A percentile compares a stretch with the other conserved stretches of the same genome.
These are phyloP conservation scores for Phalacrocorax pelagicus DNA, from an alignment of 2,113 vertebrate genomes.

Conservation along the genomic window DNA sequence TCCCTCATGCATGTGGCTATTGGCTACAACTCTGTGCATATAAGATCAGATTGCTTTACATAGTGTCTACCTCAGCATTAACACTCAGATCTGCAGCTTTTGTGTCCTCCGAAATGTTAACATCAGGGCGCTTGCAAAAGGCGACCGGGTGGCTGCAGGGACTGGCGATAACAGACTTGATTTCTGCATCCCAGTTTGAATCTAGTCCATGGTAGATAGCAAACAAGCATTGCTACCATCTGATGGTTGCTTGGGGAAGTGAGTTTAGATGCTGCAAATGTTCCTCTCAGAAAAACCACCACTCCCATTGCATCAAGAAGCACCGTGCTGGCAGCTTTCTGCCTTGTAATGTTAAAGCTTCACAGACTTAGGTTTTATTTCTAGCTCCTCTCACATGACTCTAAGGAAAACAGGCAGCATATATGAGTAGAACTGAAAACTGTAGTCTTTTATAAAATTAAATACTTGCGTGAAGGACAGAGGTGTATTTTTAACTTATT, in stretches of 20 bases:
- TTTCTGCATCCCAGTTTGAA: constrained; percentile 20
- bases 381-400: background rate
- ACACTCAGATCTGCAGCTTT: background rate
- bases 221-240: constrained; percentile 70
- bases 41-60: constrained; percentile 55
- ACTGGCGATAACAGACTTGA: background rate
- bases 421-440: background rate
- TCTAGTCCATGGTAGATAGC: constrained; percentile 11
- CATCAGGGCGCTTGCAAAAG: background rate
- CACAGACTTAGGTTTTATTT: background rate
- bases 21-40: constrained; percentile 51
- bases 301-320: background rate
- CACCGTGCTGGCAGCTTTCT: background rate
- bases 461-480: background rate
- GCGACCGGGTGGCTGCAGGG: background rate
- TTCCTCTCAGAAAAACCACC: background rate
- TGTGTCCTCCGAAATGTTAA: background rate
- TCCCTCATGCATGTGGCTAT: constrained; percentile 62
- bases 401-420: background rate
- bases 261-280: constrained; percentile 50
- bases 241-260: constrained; percentile 65
- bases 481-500: background rate
- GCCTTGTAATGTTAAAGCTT: background rate
- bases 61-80: constrained; percentile 52
- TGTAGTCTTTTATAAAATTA: background rate